A percentile compares a stretch with the other conserved stretches of the same genome.
phyloP scores from a whole-genome alignment of 2,113 vertebrate species.

The Myotis brandtii region DNA sequence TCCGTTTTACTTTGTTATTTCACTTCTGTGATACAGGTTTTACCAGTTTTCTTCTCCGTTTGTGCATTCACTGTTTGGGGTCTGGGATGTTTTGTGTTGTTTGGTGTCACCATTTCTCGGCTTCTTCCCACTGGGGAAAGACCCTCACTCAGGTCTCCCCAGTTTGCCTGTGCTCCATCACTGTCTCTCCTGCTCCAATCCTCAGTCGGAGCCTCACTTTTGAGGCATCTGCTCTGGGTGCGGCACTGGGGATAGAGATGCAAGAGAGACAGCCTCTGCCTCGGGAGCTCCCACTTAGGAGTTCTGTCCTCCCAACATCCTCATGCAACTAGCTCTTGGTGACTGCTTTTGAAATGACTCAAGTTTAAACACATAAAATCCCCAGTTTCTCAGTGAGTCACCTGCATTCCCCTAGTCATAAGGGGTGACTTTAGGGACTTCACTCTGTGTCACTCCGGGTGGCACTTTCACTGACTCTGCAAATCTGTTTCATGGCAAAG shows the following conservation, averaged over 20 bases:
- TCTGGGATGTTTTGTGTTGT: not conserved
- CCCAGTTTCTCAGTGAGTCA: not conserved
- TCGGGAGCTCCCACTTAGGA: not conserved
- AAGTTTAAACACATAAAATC: fast-evolving
- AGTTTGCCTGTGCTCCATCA: fast-evolving
- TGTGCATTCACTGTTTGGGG: not conserved
- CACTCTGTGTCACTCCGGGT: not conserved
- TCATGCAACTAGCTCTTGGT: not conserved
- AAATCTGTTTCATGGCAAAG: not conserved
- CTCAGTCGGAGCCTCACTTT: not conserved
- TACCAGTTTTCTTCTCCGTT: not conserved
- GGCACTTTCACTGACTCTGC: not conserved
- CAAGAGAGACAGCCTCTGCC: fast-evolving
- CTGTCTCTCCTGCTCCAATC: too few species aligned
- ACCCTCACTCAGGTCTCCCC: fast-evolving
- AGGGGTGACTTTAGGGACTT: not conserved
- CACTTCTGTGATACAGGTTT: not conserved
- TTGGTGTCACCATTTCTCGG: not conserved
- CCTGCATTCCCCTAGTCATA: not conserved
- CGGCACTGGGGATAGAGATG: not conserved
- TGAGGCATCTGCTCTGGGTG: not conserved
- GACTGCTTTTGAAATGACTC: not conserved
- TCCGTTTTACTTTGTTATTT: not conserved
- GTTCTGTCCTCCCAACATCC: not conserved
- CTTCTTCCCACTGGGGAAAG: not conserved